Percentiles rank a stretch among this genome's conserved stretches.
These are phyloP conservation scores for Aphelenchoides bicaudatus DNA, from an alignment of 2,888 invertebrate species.

Conservation along the genomic window DNA sequence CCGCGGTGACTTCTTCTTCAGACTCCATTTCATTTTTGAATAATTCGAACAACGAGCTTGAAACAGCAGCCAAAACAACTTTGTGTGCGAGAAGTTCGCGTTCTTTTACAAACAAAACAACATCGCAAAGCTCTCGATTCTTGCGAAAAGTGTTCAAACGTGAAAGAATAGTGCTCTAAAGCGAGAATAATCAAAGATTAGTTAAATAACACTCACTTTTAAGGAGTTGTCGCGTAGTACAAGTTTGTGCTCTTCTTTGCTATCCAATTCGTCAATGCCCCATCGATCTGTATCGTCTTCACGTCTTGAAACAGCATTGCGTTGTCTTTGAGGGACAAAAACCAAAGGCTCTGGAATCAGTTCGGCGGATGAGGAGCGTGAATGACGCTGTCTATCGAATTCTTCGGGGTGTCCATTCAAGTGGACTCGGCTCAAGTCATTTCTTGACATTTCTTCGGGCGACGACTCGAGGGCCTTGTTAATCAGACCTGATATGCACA, in stretches of 20 bases:
- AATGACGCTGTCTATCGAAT: not conserved
- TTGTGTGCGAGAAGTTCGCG: slow-evolving; percentile 73
- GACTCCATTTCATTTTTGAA: slow-evolving; percentile 38
- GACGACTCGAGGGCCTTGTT: too few species aligned
- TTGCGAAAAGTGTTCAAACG: slow-evolving; percentile 62
- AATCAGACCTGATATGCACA: slow-evolving; percentile 7
- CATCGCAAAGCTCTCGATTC: slow-evolving; percentile 81
- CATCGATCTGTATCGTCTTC: slow-evolving; percentile 55
- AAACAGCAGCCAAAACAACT: slow-evolving; percentile 53
- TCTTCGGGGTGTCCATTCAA: too few species aligned
- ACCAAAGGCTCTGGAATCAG: slow-evolving; percentile 1
- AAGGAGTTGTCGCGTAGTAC: slow-evolving; percentile 41
- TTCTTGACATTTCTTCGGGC: too few species aligned
- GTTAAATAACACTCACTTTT: not conserved
- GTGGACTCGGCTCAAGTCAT: too few species aligned
- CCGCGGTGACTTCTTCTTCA: not conserved
- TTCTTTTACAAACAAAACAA: slow-evolving; percentile 74
- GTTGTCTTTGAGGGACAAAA: slow-evolving; percentile 11
- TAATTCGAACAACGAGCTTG: slow-evolving; percentile 53
- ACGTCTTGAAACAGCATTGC: slow-evolving; percentile 48
- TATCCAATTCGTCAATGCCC: slow-evolving; percentile 43
- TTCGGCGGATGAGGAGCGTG: not conserved
- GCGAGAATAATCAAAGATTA: slow-evolving; percentile 17
- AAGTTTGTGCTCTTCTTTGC: slow-evolving; percentile 45
- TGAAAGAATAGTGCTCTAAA: slow-evolving; percentile 53